These are phyloP conservation scores for Drosophila fuyamai DNA, from an alignment of 1,140 invertebrate genomes.

Conservation along the genomic window DNA sequence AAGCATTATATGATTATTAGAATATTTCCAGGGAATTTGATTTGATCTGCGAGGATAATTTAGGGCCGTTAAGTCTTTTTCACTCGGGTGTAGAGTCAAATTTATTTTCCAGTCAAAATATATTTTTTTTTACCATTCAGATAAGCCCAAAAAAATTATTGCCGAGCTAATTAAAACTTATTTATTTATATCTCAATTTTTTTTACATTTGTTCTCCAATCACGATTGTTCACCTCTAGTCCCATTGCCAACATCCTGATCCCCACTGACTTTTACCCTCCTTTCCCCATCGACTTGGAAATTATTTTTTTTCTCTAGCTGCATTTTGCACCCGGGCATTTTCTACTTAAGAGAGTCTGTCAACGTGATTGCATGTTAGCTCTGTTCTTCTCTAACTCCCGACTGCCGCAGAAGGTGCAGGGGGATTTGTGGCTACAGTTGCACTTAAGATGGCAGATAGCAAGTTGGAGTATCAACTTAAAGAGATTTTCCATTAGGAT, in stretches of 20 bases:
- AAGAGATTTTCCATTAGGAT: slow-evolving; percentile 11
- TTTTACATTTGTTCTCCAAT: background rate
- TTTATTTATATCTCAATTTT: too few species aligned
- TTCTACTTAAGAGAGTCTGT: slow-evolving; percentile 78
- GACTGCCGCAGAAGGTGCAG: slow-evolving; percentile 7
- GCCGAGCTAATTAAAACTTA: too few species aligned
- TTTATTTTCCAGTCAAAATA: too few species aligned
- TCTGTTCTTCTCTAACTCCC: slow-evolving; percentile 23
- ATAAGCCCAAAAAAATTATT: too few species aligned
- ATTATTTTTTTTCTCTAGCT: slow-evolving; percentile 74
- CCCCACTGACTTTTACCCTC: slow-evolving; percentile 1
- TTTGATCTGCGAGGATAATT: too few species aligned
- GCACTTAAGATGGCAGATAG: slow-evolving; percentile 30
- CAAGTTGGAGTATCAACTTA: slow-evolving; percentile 12
- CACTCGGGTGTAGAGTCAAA: too few species aligned
- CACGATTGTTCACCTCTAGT: background rate
- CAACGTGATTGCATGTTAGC: slow-evolving; percentile 79
- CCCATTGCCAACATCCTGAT: slow-evolving; percentile 1
- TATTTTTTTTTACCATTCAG: background rate
- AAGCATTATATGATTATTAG: too few species aligned
- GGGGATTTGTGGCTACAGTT: slow-evolving; percentile 33
- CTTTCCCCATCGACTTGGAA: slow-evolving; percentile 17
- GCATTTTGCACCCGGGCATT: slow-evolving; percentile 67
- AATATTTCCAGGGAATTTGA: too few species aligned
- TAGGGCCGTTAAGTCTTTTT: too few species aligned